Conservation (phyloP, 2,113 vertebrate species). For the Calyptomena viridis region DNA sequence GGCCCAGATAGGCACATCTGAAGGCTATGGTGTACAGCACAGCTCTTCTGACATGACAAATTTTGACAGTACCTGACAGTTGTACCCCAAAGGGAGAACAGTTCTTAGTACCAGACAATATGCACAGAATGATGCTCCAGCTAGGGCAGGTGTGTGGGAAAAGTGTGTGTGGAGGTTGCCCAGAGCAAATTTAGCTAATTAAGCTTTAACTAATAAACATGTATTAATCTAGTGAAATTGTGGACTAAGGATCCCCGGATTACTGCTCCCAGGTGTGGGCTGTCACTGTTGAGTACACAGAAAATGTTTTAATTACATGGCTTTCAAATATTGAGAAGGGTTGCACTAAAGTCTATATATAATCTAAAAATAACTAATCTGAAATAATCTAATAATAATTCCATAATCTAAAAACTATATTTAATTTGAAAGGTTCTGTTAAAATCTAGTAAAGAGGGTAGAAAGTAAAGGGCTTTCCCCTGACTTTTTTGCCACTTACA, state of each 20-base stretch:
- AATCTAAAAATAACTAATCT: not conserved
- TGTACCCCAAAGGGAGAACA: not conserved
- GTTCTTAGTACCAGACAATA: not conserved
- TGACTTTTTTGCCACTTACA: not conserved
- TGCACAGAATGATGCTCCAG: not conserved
- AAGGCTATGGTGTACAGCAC: not conserved
- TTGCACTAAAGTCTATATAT: not conserved
- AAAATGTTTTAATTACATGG: not conserved
- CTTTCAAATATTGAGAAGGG: not conserved
- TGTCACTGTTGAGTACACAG: not conserved
- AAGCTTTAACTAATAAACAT: not conserved
- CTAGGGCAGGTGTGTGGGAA: not conserved
- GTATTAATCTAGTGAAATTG: not conserved
- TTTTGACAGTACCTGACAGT: not conserved
- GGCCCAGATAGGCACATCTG: not conserved
- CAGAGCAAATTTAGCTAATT: not conserved
- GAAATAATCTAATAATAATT: not conserved
- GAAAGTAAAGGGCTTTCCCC: not conserved
- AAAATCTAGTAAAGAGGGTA: not conserved
- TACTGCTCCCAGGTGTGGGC: not conserved
- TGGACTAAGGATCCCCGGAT: not conserved
- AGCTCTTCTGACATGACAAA: not conserved
- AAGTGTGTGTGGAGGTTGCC: not conserved
- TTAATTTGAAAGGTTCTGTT: not conserved
- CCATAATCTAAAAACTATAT: not conserved